phyloP scores from a whole-genome alignment of 1,140 invertebrate genomes.

The Drosophila busckii region DNA sequence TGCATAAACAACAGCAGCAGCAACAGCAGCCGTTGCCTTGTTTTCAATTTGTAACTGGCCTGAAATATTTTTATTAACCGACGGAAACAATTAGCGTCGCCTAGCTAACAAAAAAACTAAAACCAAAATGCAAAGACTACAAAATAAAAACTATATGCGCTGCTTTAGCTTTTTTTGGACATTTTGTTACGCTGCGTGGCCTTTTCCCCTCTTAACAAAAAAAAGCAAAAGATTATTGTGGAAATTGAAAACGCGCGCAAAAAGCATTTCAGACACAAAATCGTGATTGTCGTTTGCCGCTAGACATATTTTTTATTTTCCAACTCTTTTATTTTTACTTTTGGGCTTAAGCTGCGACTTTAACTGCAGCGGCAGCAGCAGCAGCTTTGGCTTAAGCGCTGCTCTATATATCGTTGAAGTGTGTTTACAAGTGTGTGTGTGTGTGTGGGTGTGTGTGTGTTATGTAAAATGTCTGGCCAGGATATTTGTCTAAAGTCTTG shows the following conservation, averaged over 20 bases:
- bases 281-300: slow-evolving; percentile 75
- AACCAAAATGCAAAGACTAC: slow-evolving; percentile 17
- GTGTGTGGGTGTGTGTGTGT: no score
- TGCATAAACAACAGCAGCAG: slow-evolving; percentile 62
- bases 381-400: no score
- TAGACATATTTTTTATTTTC: slow-evolving; percentile 49
- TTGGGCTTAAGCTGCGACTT: background rate
- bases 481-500: no score
- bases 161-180: background rate
- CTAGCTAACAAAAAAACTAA: slow-evolving; percentile 39
- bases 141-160: slow-evolving; percentile 26
- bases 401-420: no score
- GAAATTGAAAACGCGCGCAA: slow-evolving; percentile 73
- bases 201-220: slow-evolving; percentile 40
- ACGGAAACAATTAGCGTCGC: slow-evolving; percentile 75
- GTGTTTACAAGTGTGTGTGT: no score
- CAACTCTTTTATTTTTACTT: background rate
- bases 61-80: slow-evolving; percentile 77
- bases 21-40: slow-evolving; percentile 29
- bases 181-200: slow-evolving; percentile 56
- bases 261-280: slow-evolving; percentile 71
- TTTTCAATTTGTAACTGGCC: slow-evolving; percentile 72
- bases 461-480: no score
- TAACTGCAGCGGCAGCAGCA: background rate
- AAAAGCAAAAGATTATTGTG: slow-evolving; percentile 38